These are phyloP conservation scores for Xerus inauris DNA, from an alignment of 2,113 vertebrate genomes.

Conservation along the genomic window DNA sequence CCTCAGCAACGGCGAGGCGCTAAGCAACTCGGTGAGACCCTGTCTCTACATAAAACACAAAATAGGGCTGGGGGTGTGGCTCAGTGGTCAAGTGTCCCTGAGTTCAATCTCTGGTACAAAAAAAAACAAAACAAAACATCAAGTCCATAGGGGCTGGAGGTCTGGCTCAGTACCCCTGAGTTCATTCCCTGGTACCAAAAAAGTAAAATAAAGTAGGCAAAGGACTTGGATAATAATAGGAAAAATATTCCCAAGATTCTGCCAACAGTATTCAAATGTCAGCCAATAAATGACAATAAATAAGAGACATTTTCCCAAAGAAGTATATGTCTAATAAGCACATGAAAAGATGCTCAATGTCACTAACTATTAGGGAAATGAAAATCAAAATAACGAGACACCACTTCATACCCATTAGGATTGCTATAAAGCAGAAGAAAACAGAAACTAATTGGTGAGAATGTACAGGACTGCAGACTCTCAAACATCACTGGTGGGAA, in stretches of 20 bases:
- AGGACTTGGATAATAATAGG: not conserved
- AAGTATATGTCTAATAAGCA: not conserved
- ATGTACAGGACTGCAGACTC: not conserved
- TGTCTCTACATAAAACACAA: too few species aligned
- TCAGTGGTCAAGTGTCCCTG: too few species aligned
- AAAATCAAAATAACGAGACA: not conserved
- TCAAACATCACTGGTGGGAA: not conserved
- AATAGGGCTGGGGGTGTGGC: too few species aligned
- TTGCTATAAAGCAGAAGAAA: not conserved
- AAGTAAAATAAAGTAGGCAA: too few species aligned
- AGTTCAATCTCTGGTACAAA: too few species aligned
- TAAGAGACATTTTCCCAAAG: not conserved
- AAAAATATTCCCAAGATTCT: constrained; percentile 14
- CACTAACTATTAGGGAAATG: not conserved
- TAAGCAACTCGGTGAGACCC: too few species aligned
- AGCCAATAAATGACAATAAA: constrained; percentile 35
- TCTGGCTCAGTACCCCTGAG: too few species aligned
- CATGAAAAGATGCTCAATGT: not conserved
- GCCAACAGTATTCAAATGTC: constrained; percentile 48
- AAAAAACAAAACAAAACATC: too few species aligned
- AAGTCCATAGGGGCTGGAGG: too few species aligned
- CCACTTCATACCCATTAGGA: not conserved
- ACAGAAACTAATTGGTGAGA: not conserved
- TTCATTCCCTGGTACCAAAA: too few species aligned
- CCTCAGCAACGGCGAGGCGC: too few species aligned